Evolutionary conservation across 2,797 vertebrate species (phyloP), one percentile per base, ranked within the genome.

Genomic region (Pangasius mekongensis): DNA sequence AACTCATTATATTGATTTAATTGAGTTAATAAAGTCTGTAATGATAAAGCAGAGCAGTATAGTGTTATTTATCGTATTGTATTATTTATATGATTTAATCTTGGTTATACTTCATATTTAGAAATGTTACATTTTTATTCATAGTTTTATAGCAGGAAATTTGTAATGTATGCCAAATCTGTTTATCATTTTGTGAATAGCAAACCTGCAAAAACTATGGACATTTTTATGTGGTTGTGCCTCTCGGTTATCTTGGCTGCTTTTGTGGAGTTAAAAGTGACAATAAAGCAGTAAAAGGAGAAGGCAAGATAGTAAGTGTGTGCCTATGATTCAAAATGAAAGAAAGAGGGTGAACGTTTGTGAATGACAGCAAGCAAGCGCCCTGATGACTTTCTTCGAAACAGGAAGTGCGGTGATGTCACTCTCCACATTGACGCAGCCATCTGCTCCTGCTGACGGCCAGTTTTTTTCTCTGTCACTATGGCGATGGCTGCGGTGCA

Each of bases 361-460:
- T 87, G 81, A 89, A 89, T 87, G 85, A 84, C 33, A 71, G n/a
- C 9, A 8, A 67, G 82, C 39, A 27, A 47, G 52, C 30, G 11
- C 78, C 78, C 84, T 64, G 60, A 67, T 83, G 87, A 86, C 82
- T 91, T 92, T 93, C 92, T 90, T 89, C 91, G 94, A 94, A 95
- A 95, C 93, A 94, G 95, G 95, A 96, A 96, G 93, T 92, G 30
- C 90, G 89, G 27, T 95, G 94, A 94, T 88, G 95, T 94, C 92
- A 93, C 89, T 87, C 69, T 83, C 43, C 56, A 43, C 86, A 47
- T 86, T 96, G 95, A 95, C 94, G 93, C 93, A 94, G 91, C 87
- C 89, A 91, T 78, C 91, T 90, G 91, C 81, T 66, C 84, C 73
- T 43, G 90, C 91, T 94, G 94, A 94, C 90, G 71, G 89, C 77